A percentile compares a stretch with the other conserved stretches of the same genome.
Conservation (phyloP, 2,113 vertebrate genomes). For the Xenotilapia flavipinnis region DNA sequence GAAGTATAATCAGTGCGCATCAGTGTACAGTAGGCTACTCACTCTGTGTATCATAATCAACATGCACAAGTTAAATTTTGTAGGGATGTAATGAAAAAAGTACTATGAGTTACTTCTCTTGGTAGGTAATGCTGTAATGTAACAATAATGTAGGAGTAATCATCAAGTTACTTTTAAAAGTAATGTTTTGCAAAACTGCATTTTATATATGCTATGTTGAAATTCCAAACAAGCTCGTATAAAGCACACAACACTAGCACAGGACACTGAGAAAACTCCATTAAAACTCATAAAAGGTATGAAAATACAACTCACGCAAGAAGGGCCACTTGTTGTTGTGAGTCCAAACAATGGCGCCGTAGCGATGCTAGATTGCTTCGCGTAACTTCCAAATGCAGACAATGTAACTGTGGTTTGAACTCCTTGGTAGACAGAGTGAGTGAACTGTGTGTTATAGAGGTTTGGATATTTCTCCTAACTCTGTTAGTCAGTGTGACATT, state of each 20-base stretch:
- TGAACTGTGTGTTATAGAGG: constrained; percentile 7
- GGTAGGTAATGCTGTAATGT: neutral
- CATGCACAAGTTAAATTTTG: neutral
- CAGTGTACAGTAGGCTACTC: neutral
- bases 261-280: neutral
- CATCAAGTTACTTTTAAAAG: neutral
- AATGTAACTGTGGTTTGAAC: neutral
- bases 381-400: neutral
- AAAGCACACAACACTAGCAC: neutral
- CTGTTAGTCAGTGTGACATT: constrained; percentile 55
- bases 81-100: neutral
- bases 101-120: neutral
- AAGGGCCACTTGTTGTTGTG: neutral
- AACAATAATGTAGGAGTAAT: neutral
- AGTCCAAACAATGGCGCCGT: neutral
- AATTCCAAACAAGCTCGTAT: neutral
- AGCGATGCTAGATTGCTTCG: neutral
- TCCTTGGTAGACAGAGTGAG: neutral
- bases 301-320: neutral
- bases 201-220: neutral
- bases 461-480: constrained; percentile 36
- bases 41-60: neutral
- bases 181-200: neutral
- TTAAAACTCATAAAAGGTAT: neutral
- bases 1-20: neutral